Conservation (phyloP, 2,797 vertebrate genomes). For the Sandelia bainsii region DNA sequence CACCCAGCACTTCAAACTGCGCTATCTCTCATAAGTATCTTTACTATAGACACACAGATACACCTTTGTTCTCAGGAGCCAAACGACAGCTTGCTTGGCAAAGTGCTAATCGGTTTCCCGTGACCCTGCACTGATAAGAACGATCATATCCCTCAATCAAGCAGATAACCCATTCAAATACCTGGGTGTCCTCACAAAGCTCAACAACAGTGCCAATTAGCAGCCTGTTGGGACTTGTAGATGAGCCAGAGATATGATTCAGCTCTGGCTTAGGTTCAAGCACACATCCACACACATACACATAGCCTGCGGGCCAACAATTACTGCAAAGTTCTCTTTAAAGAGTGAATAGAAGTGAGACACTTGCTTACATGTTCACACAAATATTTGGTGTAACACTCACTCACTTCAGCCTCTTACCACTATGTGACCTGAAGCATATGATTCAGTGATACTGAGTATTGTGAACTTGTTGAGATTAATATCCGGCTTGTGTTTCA, state of each 20-base stretch:
- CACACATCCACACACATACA: constrained; percentile 42
- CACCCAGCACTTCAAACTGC: constrained; percentile 38
- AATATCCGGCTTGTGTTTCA: constrained; percentile 24
- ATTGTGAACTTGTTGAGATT: constrained; percentile 33
- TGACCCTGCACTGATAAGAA: constrained; percentile 79
- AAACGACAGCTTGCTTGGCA: constrained; percentile 58
- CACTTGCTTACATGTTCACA: constrained; percentile 48
- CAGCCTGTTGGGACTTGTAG: constrained; percentile 76
- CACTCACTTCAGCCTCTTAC: constrained; percentile 20
- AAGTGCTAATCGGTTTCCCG: constrained; percentile 74
- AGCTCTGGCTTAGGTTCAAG: constrained; percentile 71
- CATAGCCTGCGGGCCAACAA: constrained; percentile 53
- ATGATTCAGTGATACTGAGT: constrained; percentile 55
- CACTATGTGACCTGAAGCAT: constrained; percentile 28
- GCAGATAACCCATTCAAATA: constrained; percentile 79
- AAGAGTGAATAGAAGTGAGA: constrained; percentile 45
- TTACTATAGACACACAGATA: constrained; percentile 62
- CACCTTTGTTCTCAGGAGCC: constrained; percentile 74
- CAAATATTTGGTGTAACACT: constrained; percentile 49
- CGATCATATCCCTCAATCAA: constrained; percentile 70
- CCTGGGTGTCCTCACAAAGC: constrained; percentile 71
- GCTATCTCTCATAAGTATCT: constrained; percentile 72
- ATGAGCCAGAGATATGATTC: constrained; percentile 80
- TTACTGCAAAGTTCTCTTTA: constrained; percentile 57
- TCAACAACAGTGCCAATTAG: constrained; percentile 80